phyloP scores from a whole-genome alignment of 2,888 invertebrate species.

The Cyclophora albipunctata region DNA sequence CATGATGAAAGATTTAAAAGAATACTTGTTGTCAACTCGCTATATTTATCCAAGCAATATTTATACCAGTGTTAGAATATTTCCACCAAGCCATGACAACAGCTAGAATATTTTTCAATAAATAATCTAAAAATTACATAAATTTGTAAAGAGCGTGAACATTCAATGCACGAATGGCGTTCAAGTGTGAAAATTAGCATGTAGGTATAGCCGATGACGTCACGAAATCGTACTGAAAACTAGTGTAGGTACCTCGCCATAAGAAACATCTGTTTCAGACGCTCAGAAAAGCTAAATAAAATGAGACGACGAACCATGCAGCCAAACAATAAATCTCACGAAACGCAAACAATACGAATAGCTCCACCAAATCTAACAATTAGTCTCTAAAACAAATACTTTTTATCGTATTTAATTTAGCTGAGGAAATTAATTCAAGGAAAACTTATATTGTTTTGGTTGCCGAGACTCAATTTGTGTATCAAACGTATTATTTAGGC shows the following conservation, averaged over 20 bases:
- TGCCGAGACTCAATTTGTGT: conserved; percentile 12
- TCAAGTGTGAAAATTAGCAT: conserved; percentile 51
- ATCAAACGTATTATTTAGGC: conserved; percentile 9
- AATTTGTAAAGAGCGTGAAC: conserved; percentile 15
- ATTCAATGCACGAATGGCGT: conserved; percentile 37
- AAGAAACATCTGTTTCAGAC: conserved; percentile 8
- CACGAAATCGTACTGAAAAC: conserved; percentile 12
- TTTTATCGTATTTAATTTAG: conserved; percentile 10
- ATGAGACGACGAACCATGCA: conserved; percentile 5
- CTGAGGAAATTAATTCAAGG: conserved; percentile 23
- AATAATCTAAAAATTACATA: background rate
- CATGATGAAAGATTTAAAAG: background rate
- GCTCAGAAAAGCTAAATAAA: conserved; percentile 1
- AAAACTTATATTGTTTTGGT: conserved; percentile 19
- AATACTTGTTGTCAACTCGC: background rate
- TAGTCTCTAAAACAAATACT: conserved; percentile 4
- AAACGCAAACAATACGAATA: conserved; percentile 12
- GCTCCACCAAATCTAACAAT: conserved; percentile 15
- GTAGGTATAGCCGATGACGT: conserved; percentile 31
- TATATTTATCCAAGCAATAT: background rate
- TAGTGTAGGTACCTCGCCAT: conserved; percentile 4
- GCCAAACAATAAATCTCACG: conserved; percentile 10
- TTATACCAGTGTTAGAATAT: no score
- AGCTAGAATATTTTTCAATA: background rate
- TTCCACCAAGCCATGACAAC: background rate